Evolutionary conservation across 2,888 invertebrate genomes (phyloP).

Genomic region (Cabera pusaria): DNA sequence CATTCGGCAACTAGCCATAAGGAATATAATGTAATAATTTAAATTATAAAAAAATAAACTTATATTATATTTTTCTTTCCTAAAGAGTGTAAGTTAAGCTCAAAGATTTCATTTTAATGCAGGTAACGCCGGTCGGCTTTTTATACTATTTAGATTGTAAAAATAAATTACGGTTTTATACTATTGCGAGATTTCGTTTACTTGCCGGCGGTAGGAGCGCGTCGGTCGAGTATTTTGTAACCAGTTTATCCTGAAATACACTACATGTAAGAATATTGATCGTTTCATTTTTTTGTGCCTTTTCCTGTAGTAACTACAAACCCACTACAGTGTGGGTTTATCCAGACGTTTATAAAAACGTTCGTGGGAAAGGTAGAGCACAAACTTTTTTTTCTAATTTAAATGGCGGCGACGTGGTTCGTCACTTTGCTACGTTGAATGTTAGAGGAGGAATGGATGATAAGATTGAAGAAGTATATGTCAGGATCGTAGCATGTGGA

Average conservation of each 20-base stretch:
- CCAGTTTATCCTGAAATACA: slow-evolving; percentile 82
- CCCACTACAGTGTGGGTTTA: too few relatives aligned
- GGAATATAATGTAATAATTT: slow-evolving; percentile 77
- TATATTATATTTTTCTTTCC: slow-evolving; percentile 71
- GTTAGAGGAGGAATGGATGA: too few relatives aligned
- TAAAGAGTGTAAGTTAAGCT: slow-evolving; percentile 81
- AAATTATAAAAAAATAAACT: slow-evolving; percentile 82
- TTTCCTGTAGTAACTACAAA: slow-evolving; percentile 2
- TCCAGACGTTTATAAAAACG: too few relatives aligned
- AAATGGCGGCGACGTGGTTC: too few relatives aligned
- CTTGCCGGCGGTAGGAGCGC: slow-evolving; percentile 57
- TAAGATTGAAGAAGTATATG: too few relatives aligned
- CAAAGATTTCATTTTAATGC: slow-evolving; percentile 59
- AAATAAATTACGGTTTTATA: slow-evolving; percentile 65
- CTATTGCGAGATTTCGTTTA: slow-evolving; percentile 61
- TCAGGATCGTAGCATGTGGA: too few relatives aligned
- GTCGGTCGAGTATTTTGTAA: slow-evolving; percentile 79
- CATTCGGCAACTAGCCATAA: slow-evolving; percentile 50
- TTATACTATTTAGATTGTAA: slow-evolving; percentile 76
- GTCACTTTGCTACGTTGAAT: too few relatives aligned
- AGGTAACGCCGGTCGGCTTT: slow-evolving; percentile 68
- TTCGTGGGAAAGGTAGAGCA: too few relatives aligned
- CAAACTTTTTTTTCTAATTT: too few relatives aligned
- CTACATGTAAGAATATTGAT: slow-evolving; percentile 78
- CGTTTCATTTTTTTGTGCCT: slow-evolving; percentile 56